A percentile compares a stretch with the other conserved stretches of the same genome.
Conservation (phyloP, 2,888 invertebrate genomes). For the Drosophila rellima region DNA sequence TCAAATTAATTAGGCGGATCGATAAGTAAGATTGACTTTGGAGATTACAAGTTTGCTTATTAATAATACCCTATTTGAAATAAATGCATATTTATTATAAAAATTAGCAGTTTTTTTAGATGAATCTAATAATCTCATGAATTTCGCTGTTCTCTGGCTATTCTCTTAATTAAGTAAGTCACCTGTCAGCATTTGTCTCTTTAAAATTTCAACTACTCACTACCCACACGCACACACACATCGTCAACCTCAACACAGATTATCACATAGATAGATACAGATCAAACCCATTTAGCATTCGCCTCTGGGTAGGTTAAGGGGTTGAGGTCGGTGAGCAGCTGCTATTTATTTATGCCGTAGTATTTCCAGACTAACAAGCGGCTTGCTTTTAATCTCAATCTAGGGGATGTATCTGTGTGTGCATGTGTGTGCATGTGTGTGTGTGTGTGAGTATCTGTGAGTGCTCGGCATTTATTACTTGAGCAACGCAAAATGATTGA, state of each 20-base stretch:
- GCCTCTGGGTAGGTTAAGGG: constrained; percentile 48
- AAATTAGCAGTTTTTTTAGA: constrained; percentile 21
- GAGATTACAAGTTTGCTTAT: neutral
- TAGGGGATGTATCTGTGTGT: constrained; percentile 16
- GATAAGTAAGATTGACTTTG: neutral
- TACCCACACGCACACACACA: constrained; percentile 10
- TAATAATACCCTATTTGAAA: no score
- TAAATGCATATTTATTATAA: neutral
- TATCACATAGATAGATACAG: constrained; percentile 50
- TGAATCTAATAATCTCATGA: constrained; percentile 17
- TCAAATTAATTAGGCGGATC: neutral
- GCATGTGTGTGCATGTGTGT: neutral
- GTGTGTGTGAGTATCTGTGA: neutral
- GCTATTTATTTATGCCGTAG: constrained; percentile 16
- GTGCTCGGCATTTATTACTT: constrained; percentile 51
- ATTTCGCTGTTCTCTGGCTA: constrained; percentile 22
- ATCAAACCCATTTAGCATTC: constrained; percentile 54
- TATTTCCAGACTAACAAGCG: constrained; percentile 57
- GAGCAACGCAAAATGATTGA: constrained; percentile 78
- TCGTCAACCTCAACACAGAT: constrained; percentile 2
- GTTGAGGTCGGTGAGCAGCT: constrained; percentile 56
- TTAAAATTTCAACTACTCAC: constrained; percentile 28
- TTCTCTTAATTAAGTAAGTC: constrained; percentile 46
- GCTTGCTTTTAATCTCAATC: constrained; percentile 72
- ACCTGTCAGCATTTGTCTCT: constrained; percentile 61